A percentile compares a stretch with the other conserved stretches of the same genome.
Conservation (phyloP, 2,113 vertebrate genomes). For the Propithecus coquereli region DNA sequence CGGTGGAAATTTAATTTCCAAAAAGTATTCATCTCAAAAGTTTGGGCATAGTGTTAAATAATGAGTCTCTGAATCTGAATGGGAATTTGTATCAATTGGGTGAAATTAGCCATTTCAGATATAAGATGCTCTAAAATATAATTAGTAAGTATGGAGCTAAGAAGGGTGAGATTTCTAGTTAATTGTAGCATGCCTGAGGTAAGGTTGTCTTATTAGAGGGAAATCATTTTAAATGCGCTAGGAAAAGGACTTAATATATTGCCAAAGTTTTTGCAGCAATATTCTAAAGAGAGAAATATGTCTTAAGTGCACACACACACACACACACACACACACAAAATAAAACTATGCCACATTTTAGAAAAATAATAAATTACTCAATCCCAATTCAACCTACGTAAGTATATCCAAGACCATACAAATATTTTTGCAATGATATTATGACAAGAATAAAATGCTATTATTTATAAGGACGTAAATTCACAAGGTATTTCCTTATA, state of each 20-base stretch:
- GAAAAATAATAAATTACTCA: neutral
- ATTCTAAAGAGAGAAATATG: neutral
- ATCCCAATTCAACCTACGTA: neutral
- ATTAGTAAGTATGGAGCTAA: neutral
- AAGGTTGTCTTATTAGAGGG: neutral
- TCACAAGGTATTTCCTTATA: neutral
- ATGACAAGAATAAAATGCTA: neutral
- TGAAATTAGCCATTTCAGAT: neutral
- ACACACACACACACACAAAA: neutral
- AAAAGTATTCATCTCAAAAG: neutral
- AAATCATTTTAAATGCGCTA: neutral
- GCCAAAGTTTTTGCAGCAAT: neutral
- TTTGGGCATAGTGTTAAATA: neutral
- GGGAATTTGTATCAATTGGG: neutral
- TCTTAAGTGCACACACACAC: neutral
- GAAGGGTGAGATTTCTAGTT: neutral
- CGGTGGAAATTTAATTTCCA: neutral
- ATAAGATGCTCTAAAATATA: neutral
- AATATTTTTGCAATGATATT: neutral
- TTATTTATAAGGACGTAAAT: neutral
- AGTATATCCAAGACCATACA: neutral
- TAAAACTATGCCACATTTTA: neutral
- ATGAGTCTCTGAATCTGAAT: neutral
- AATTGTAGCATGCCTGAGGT: neutral
- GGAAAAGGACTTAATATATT: neutral